Evolutionary conservation across 2,888 invertebrate species (phyloP).

Genomic region (Eristalinus aeneus): DNA sequence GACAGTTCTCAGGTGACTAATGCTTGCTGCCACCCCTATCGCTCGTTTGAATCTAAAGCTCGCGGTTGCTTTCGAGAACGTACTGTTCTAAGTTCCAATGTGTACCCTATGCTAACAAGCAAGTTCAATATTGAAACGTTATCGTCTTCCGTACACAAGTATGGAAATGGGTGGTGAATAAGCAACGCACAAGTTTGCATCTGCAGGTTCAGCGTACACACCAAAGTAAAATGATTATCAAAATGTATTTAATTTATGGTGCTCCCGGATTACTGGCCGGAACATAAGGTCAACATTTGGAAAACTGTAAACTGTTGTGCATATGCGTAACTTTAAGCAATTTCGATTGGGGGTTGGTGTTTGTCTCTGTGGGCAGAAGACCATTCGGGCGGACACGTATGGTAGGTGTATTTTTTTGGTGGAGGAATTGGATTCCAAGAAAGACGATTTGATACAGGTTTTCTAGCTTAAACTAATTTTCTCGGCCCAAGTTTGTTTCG

Average conservation of each 20-base stretch:
- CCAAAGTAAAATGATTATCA: background rate
- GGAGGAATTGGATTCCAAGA: too few species aligned
- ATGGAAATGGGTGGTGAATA: background rate
- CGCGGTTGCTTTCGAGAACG: background rate
- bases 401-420: too few species aligned
- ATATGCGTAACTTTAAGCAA: background rate
- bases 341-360: background rate
- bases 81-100: background rate
- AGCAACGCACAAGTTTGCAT: background rate
- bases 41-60: background rate
- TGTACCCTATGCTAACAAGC: constrained; percentile 19
- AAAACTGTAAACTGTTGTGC: background rate
- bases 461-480: too few species aligned
- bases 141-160: constrained; percentile 4
- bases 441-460: too few species aligned
- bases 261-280: background rate
- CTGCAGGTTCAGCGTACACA: constrained; percentile 12
- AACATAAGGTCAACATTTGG: constrained; percentile 21
- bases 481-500: too few species aligned
- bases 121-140: constrained; percentile 43
- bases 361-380: background rate
- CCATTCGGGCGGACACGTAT: too few species aligned
- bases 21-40: background rate
- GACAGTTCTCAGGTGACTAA: background rate
- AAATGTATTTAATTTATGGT: constrained; percentile 4